Percentiles rank a stretch among this genome's conserved stretches.
phyloP scores from a whole-genome alignment of 1,140 invertebrate species.

The Danaus melanippus region DNA sequence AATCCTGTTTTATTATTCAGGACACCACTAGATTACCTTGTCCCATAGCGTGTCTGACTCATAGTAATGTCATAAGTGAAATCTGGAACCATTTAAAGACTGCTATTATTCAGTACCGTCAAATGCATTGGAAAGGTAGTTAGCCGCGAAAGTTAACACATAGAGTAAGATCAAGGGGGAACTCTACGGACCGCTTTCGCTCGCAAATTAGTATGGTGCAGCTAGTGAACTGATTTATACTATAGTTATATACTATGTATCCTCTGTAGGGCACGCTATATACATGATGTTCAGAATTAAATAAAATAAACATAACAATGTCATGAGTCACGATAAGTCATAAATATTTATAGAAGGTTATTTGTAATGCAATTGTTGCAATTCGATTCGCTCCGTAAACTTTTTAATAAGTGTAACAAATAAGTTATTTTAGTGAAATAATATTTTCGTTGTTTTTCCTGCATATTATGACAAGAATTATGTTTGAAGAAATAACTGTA shows the following conservation, averaged over 20 bases:
- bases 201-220: conserved; percentile 14
- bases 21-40: no score
- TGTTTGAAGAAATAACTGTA: no score
- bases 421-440: no score
- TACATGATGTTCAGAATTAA: not conserved
- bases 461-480: no score
- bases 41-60: no score
- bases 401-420: no score
- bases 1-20: no score
- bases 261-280: not conserved
- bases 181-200: conserved; percentile 45
- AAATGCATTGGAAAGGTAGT: conserved; percentile 28
- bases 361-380: not conserved
- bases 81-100: conserved; percentile 8
- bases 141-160: conserved; percentile 52
- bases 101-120: conserved; percentile 5
- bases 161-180: conserved; percentile 23
- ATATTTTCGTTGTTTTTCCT: no score
- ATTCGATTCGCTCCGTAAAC: no score
- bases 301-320: conserved; percentile 7
- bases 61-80: conserved; percentile 1
- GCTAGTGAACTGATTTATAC: not conserved
- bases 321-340: conserved; percentile 33
- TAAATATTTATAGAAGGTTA: conserved; percentile 55
- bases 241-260: no score